phyloP scores from a whole-genome alignment of 2,888 invertebrate species.

The Heliconius aoede region DNA sequence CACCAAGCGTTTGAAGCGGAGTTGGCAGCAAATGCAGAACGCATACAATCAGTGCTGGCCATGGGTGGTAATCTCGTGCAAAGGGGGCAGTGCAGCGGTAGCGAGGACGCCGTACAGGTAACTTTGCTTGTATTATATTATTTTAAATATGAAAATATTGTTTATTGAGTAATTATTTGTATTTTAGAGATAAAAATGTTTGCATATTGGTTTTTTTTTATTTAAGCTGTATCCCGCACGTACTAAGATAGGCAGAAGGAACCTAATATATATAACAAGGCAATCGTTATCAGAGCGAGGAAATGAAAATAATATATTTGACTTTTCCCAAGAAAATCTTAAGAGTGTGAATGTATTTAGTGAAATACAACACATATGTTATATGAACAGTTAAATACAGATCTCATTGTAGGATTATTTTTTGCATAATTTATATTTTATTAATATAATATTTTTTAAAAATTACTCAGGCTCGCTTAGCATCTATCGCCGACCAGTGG shows the following conservation, averaged over 20 bases:
- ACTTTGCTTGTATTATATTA: background rate
- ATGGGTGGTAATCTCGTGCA: constrained; percentile 98
- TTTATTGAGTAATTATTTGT: background rate
- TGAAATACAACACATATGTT: background rate
- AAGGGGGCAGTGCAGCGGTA: constrained; percentile 98
- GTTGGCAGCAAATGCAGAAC: constrained; percentile 98
- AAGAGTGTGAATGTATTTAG: no score
- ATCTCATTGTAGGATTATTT: background rate
- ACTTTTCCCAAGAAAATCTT: no score
- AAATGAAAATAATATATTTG: no score
- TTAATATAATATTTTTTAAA: background rate
- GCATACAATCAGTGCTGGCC: constrained; percentile 97
- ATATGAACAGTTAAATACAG: background rate
- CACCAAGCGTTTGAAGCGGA: constrained; percentile 99
- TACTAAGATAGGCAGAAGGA: no score
- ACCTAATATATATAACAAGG: no score
- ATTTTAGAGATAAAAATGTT: no score
- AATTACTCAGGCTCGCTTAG: constrained; percentile 84
- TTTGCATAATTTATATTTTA: background rate
- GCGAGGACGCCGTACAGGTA: constrained; percentile 98
- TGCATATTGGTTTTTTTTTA: no score
- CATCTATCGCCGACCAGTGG: constrained; percentile 99
- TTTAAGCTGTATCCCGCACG: no score
- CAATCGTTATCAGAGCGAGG: no score
- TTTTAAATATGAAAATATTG: background rate